phyloP scores from a whole-genome alignment of 2,113 vertebrate genomes.

The Dicrurus megarhynchus region DNA sequence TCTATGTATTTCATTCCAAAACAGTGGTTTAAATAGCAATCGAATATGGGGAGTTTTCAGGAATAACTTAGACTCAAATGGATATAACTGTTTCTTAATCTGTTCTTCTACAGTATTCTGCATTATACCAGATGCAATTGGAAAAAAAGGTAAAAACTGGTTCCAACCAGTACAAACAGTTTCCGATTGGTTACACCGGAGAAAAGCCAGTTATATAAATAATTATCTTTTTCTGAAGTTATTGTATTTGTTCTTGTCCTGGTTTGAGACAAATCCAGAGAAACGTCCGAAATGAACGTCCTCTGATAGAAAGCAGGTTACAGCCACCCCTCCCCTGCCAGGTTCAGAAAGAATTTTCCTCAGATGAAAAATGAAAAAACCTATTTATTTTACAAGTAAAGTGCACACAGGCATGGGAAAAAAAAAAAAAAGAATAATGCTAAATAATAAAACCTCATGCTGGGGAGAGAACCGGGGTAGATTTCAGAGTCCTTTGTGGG shows the following conservation, averaged over 20 bases:
- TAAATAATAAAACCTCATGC: no score
- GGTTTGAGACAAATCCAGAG: no score
- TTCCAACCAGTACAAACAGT: not conserved
- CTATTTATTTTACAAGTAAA: no score
- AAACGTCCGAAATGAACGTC: no score
- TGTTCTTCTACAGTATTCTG: not conserved
- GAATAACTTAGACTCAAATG: not conserved
- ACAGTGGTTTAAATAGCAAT: not conserved
- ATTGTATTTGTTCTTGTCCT: not conserved
- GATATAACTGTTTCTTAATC: not conserved
- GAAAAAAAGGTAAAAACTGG: not conserved
- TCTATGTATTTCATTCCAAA: not conserved
- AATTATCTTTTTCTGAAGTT: not conserved
- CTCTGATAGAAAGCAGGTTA: no score
- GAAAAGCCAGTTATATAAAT: not conserved
- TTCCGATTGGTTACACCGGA: fast-evolving
- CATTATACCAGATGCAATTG: not conserved
- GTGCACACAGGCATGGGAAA: no score
- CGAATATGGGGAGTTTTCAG: not conserved
- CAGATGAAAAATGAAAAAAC: no score
- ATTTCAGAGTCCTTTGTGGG: no score
- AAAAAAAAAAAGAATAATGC: no score
- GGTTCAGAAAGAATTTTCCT: no score
- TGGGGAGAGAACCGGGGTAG: no score
- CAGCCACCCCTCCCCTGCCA: no score